Conservation (phyloP, 2,113 vertebrate genomes). For the Neomonachus schauinslandi region DNA sequence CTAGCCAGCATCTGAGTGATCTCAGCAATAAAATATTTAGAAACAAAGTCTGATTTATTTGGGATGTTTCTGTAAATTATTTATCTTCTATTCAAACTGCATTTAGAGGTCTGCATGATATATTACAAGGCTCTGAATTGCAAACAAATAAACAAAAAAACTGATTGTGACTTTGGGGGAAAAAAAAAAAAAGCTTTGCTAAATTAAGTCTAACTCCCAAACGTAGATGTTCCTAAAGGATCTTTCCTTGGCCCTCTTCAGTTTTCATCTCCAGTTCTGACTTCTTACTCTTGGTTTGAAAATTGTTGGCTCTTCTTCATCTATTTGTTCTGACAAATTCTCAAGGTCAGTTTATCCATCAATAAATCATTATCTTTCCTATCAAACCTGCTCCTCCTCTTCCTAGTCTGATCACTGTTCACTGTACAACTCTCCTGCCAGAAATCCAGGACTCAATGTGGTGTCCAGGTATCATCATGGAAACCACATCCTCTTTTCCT, state of each 20-base stretch:
- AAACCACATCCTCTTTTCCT: neutral
- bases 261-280: neutral
- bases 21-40: constrained; percentile 58
- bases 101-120: constrained; percentile 5
- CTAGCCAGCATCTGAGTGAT: constrained; percentile 19
- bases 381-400: neutral
- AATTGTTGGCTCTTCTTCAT: neutral
- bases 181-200: neutral
- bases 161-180: neutral
- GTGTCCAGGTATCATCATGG: neutral
- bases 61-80: constrained; percentile 52
- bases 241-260: neutral
- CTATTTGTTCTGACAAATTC: neutral
- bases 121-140: neutral
- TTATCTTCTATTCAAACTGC: constrained; percentile 44
- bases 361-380: neutral
- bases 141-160: neutral
- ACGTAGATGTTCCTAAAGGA: neutral
- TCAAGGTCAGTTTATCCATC: neutral
- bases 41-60: constrained; percentile 39
- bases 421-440: neutral
- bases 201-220: neutral
- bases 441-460: neutral
- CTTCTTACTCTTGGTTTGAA: neutral
- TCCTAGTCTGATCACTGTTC: neutral